Evolutionary conservation across 2,797 vertebrate species (phyloP).

Genomic region (Zalophus californianus): DNA sequence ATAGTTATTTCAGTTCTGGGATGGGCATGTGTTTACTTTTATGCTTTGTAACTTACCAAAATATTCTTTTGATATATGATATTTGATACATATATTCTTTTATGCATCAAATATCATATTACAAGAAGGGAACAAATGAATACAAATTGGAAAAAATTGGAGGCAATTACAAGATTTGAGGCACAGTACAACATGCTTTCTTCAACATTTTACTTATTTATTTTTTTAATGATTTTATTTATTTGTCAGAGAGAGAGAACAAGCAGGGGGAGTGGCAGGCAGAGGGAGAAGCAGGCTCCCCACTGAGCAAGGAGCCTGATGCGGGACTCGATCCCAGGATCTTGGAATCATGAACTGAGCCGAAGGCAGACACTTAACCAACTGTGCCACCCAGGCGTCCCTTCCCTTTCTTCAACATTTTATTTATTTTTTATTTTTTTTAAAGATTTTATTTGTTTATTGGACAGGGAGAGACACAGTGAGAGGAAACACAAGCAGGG

Average conservation of each 20-base stretch:
- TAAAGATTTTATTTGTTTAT: no score
- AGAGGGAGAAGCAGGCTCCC: no score
- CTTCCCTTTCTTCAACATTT: conserved; percentile 3
- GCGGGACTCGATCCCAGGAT: not conserved
- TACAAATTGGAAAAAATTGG: not conserved
- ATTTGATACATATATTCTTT: not conserved
- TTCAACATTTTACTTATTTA: not conserved
- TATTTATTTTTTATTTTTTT: not conserved
- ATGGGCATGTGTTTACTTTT: not conserved
- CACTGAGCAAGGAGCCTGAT: not conserved
- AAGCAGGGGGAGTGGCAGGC: not conserved
- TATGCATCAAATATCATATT: not conserved
- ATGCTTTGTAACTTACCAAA: not conserved
- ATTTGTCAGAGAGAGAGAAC: not conserved
- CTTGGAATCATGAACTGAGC: no score
- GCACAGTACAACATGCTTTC: not conserved
- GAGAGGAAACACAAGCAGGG: no score
- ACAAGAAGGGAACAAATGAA: not conserved
- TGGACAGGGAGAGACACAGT: no score
- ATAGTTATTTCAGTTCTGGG: not conserved
- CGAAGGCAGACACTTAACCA: not conserved
- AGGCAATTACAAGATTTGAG: not conserved
- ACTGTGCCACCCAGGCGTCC: not conserved
- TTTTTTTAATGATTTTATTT: not conserved
- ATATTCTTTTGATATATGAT: not conserved